These are phyloP conservation scores for Thalassoma bifasciatum DNA, from an alignment of 2,113 vertebrate species.

Conservation along the genomic window DNA sequence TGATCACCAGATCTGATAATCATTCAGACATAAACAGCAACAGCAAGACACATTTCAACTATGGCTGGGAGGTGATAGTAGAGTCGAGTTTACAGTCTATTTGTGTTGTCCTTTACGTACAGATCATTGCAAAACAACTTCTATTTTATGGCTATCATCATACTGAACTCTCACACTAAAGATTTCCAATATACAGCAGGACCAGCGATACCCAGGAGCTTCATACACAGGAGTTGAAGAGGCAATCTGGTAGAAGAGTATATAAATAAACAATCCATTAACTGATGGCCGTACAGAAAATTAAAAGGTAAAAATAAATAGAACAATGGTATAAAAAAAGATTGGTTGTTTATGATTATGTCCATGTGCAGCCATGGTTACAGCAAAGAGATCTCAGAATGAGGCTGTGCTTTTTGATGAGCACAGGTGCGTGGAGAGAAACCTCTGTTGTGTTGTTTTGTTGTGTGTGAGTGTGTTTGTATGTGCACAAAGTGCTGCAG, in stretches of 20 bases:
- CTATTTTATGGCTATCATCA: neutral
- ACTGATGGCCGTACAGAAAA: conserved; percentile 2
- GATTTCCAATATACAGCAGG: conserved; percentile 17
- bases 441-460: neutral
- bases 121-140: neutral
- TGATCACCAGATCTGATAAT: too few relatives aligned
- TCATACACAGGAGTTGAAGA: neutral
- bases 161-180: conserved; percentile 2
- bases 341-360: conserved; percentile 9
- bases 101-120: neutral
- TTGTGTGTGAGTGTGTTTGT: conserved; percentile 10
- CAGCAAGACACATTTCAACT: neutral
- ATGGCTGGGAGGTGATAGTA: neutral
- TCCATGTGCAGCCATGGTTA: conserved; percentile 12
- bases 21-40: neutral
- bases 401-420: conserved; percentile 13
- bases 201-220: neutral
- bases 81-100: neutral
- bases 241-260: conserved; percentile 17
- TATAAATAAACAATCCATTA: conserved; percentile 25
- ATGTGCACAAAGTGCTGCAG: neutral
- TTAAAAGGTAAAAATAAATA: conserved; percentile 15
- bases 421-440: conserved; percentile 3
- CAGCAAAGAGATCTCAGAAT: conserved; percentile 17
- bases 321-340: conserved; percentile 1